Conservation (phyloP, 2,797 vertebrate genomes). For the Danio jaintianensis region DNA sequence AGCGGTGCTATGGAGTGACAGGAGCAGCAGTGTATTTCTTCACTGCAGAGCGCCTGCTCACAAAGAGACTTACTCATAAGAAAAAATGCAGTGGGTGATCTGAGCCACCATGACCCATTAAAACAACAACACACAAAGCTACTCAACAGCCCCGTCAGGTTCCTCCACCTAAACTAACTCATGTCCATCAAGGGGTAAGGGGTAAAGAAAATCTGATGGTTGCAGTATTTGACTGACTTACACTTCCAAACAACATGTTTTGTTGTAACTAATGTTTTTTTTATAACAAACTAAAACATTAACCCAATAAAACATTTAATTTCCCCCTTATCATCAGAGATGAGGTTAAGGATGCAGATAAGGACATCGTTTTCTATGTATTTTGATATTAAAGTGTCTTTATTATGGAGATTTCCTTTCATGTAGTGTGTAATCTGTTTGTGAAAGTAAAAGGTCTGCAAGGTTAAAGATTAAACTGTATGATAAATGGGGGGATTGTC, state of each 20-base stretch:
- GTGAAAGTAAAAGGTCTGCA: too few relatives aligned
- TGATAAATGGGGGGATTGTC: neutral
- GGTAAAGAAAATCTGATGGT: neutral
- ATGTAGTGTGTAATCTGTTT: too few relatives aligned
- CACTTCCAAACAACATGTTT: neutral
- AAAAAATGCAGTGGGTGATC: constrained; percentile 68
- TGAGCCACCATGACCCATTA: constrained; percentile 58
- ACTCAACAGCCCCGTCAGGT: constrained; percentile 66
- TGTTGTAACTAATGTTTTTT: too few relatives aligned
- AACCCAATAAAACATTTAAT: neutral
- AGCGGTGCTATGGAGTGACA: constrained; percentile 61
- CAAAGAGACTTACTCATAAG: constrained; percentile 63
- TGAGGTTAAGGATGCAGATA: neutral
- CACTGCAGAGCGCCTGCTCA: constrained; percentile 35
- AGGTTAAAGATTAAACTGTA: too few relatives aligned
- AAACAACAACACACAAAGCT: constrained; percentile 64
- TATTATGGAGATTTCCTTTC: too few relatives aligned
- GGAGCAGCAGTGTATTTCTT: constrained; percentile 57
- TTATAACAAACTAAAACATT: constrained; percentile 5
- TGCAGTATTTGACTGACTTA: neutral
- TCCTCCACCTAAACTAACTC: constrained; percentile 60
- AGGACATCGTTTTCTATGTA: neutral
- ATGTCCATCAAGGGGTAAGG: constrained; percentile 33
- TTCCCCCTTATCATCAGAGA: neutral
- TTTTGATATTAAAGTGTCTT: too few relatives aligned